Conservation (phyloP, 2,888 invertebrate species). For the Cactoblastis cactorum region DNA sequence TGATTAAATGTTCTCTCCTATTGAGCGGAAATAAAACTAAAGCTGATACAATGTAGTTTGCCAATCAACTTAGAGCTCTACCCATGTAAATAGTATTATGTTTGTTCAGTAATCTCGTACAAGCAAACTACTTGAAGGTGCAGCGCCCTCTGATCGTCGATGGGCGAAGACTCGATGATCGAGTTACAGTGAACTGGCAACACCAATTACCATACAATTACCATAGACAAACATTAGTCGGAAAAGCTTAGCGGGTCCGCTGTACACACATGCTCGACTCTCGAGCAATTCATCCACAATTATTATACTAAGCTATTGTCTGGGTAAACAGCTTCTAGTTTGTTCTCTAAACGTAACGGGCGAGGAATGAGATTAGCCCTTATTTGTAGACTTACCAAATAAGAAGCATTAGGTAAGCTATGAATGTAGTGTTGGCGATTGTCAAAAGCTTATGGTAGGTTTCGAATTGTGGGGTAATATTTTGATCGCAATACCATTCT, state of each 20-base stretch:
- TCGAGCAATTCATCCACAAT: slow-evolving; percentile 65
- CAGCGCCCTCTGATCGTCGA: slow-evolving; percentile 43
- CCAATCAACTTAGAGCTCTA: slow-evolving; percentile 5
- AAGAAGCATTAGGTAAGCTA: background rate
- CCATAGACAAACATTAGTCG: slow-evolving; percentile 73
- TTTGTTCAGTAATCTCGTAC: slow-evolving; percentile 64
- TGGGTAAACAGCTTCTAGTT: slow-evolving; percentile 63
- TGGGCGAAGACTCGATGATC: slow-evolving; percentile 59
- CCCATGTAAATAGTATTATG: slow-evolving; percentile 26
- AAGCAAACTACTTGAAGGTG: slow-evolving; percentile 48
- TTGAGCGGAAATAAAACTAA: slow-evolving; percentile 2
- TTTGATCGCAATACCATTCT: background rate
- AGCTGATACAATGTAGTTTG: slow-evolving; percentile 8
- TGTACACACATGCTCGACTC: slow-evolving; percentile 60
- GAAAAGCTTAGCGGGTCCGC: slow-evolving; percentile 64
- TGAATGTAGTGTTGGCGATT: background rate
- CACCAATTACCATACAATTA: slow-evolving; percentile 74
- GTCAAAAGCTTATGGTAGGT: background rate
- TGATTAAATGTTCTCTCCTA: background rate
- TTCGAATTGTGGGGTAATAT: no score
- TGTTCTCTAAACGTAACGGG: slow-evolving; percentile 68
- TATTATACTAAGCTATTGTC: slow-evolving; percentile 75
- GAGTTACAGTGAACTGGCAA: slow-evolving; percentile 58
- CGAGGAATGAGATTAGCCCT: slow-evolving; percentile 65
- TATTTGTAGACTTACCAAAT: slow-evolving; percentile 50